Conservation (phyloP, 2,797 vertebrate species). For the Sarcoramphus papa region DNA sequence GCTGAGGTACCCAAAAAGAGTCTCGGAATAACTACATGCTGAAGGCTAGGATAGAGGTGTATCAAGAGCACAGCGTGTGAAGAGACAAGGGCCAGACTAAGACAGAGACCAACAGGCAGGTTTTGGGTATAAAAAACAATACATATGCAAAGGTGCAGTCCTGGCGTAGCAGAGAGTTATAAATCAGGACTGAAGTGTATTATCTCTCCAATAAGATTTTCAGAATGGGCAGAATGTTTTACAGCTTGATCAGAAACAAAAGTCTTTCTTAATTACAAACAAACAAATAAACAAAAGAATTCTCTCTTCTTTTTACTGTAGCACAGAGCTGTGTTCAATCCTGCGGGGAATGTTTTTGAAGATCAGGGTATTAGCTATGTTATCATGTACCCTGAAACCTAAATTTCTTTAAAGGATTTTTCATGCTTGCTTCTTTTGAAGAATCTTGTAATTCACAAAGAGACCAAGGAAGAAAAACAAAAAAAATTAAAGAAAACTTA, state of each 20-base stretch:
- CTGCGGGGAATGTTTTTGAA: background rate
- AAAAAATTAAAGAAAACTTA: background rate
- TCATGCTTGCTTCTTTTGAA: background rate
- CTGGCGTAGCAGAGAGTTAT: background rate
- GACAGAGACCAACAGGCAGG: background rate
- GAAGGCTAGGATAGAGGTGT: background rate
- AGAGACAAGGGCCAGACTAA: background rate
- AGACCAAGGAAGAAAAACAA: background rate
- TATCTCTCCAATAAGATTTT: background rate
- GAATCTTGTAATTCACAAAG: background rate
- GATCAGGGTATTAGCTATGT: background rate
- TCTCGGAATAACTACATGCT: background rate
- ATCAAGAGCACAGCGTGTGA: background rate
- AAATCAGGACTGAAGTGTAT: background rate
- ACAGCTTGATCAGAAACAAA: background rate
- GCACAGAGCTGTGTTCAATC: background rate
- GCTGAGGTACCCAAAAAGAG: background rate
- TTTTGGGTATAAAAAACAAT: background rate
- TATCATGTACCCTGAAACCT: background rate
- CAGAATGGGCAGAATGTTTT: background rate
- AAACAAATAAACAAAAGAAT: background rate
- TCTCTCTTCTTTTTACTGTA: background rate
- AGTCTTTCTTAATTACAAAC: background rate
- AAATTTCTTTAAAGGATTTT: background rate
- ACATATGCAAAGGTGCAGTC: background rate